A percentile compares a stretch with the other conserved stretches of the same genome.
Evolutionary conservation across 2,113 vertebrate species (phyloP).

Genomic region (Gadus chalcogrammus): DNA sequence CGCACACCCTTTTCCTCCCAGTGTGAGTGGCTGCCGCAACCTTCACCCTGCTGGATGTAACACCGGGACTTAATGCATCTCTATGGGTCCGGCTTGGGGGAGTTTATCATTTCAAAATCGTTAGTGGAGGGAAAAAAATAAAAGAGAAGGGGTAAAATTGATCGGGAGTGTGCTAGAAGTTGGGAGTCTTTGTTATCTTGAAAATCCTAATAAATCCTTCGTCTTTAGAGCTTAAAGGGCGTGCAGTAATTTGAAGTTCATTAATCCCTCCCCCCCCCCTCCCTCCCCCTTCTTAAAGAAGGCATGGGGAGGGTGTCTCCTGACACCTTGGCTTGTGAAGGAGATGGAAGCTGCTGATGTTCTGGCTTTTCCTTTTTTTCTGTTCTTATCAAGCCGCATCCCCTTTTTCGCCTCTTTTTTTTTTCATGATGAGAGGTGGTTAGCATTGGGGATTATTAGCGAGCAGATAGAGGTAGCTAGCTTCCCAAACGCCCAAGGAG

Average conservation of each 20-base stretch:
- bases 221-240: conserved; percentile 98
- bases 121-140: conserved; percentile 74
- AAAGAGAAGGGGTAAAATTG: conserved; percentile 77
- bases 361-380: conserved; percentile 62
- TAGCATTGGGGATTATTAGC: conserved; percentile 88
- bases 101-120: conserved; percentile 92
- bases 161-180: conserved; percentile 96
- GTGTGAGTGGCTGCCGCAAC: conserved; percentile 74
- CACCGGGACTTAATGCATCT: conserved; percentile 82
- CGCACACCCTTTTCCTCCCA: conserved; percentile 59
- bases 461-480: conserved; percentile 79
- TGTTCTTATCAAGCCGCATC: conserved; percentile 61
- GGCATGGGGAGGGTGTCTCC: conserved; percentile 88
- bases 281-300: conserved; percentile 85
- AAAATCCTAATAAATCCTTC: conserved; percentile 99
- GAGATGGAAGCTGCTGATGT: conserved; percentile 73
- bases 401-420: conserved; percentile 64
- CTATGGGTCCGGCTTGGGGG: conserved; percentile 77
- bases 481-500: conserved; percentile 43
- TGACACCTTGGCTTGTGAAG: conserved; percentile 80
- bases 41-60: conserved; percentile 78
- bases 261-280: conserved; percentile 78
- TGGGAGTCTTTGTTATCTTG: conserved; percentile 96
- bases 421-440: conserved; percentile 81
- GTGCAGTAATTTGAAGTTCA: conserved; percentile 94